These are phyloP conservation scores for Scaptomyza cyrtandrae DNA, from an alignment of 2,888 invertebrate genomes.

Conservation along the genomic window DNA sequence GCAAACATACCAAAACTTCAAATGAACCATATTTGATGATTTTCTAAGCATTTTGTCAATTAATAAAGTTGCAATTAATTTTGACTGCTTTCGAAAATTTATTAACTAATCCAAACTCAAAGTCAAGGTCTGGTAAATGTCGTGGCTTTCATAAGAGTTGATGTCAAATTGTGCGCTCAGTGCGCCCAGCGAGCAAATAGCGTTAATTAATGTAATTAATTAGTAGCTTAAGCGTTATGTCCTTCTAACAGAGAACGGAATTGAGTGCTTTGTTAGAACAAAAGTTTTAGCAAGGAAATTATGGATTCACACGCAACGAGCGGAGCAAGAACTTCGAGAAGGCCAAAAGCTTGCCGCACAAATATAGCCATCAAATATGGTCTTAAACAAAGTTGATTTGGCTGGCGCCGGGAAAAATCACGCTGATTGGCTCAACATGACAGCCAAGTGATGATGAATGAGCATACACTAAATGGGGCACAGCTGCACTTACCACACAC, in stretches of 20 bases:
- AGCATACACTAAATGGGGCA: slow-evolving; percentile 51
- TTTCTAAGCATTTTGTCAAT: neutral
- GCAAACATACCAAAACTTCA: neutral
- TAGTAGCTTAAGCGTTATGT: slow-evolving; percentile 54
- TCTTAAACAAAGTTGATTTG: slow-evolving; percentile 44
- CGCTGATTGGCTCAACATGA: slow-evolving; percentile 64
- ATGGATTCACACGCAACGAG: slow-evolving; percentile 16
- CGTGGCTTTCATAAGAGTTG: slow-evolving; percentile 23
- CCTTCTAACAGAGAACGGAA: slow-evolving; percentile 54
- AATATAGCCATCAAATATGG: slow-evolving; percentile 39
- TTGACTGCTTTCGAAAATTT: neutral
- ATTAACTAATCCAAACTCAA: neutral
- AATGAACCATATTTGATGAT: neutral
- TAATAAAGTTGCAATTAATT: neutral
- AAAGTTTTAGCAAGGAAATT: slow-evolving; percentile 24
- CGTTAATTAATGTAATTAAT: slow-evolving; percentile 71
- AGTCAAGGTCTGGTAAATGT: slow-evolving; percentile 22
- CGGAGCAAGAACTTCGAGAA: neutral
- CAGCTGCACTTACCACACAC: slow-evolving; percentile 54
- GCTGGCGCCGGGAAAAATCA: slow-evolving; percentile 66
- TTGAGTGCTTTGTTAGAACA: slow-evolving; percentile 56
- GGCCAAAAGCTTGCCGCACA: slow-evolving; percentile 14
- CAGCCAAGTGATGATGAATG: slow-evolving; percentile 72
- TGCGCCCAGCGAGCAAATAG: neutral
- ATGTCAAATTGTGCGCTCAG: slow-evolving; percentile 19